These are phyloP conservation scores for Neosilurus mollespiculum DNA, from an alignment of 2,797 vertebrate genomes.

Conservation along the genomic window DNA sequence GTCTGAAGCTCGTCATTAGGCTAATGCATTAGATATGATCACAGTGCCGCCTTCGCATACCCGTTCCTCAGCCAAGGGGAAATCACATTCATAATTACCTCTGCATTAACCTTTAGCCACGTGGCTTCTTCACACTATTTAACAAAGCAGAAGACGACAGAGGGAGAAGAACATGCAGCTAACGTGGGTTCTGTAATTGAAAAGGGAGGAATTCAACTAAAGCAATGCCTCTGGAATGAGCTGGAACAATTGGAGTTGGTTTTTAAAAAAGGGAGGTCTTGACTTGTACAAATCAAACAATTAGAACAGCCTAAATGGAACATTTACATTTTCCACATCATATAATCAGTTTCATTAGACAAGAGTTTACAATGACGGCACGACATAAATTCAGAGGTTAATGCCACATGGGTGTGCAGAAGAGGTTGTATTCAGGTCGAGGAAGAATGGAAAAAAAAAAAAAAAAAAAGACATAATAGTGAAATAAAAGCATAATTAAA, in stretches of 20 bases:
- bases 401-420: neutral
- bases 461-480: neutral
- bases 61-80: slow-evolving; percentile 68
- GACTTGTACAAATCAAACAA: slow-evolving; percentile 21
- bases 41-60: slow-evolving; percentile 59
- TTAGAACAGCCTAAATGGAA: neutral
- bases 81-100: slow-evolving; percentile 77
- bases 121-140: slow-evolving; percentile 64
- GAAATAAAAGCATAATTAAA: neutral
- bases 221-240: neutral
- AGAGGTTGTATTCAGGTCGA: too few species aligned
- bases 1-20: slow-evolving; percentile 75
- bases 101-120: slow-evolving; percentile 78
- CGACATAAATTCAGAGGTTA: neutral
- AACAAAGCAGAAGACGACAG: slow-evolving; percentile 42
- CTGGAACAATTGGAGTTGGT: neutral
- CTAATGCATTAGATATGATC: slow-evolving; percentile 77
- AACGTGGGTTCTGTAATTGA: slow-evolving; percentile 35
- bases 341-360: neutral
- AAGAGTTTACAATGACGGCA: neutral
- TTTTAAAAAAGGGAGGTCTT: neutral
- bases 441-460: neutral
- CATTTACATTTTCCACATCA: slow-evolving; percentile 13
- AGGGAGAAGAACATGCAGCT: slow-evolving; percentile 39
- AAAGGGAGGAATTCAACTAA: slow-evolving; percentile 9